Conservation (phyloP, 2,113 vertebrate species). For the Lethenteron camtschaticum region DNA sequence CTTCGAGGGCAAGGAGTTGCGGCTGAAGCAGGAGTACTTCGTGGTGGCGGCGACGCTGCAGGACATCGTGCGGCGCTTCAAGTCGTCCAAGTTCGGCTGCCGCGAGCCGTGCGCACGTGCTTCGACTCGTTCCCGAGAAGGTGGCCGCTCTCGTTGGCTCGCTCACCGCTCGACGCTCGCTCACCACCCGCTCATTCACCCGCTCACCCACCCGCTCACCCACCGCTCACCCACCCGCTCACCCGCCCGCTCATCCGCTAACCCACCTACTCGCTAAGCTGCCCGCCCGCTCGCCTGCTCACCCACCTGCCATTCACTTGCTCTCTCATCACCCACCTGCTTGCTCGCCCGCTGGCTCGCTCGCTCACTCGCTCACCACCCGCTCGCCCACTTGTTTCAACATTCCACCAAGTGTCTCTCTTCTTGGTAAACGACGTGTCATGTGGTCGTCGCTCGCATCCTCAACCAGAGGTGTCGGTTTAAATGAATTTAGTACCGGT, state of each 20-base stretch:
- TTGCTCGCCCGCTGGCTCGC: no score
- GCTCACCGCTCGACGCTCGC: not conserved
- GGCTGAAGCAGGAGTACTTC: constrained; percentile 63
- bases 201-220: not conserved
- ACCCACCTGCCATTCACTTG: no score
- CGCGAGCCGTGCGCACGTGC: constrained; percentile 40
- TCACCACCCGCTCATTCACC: not conserved
- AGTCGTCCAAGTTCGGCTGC: constrained; percentile 59
- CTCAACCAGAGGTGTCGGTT: no score
- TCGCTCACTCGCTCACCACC: no score
- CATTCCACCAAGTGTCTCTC: no score
- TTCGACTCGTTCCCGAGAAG: constrained; percentile 54
- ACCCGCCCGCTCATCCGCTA: not conserved
- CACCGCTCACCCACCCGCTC: not conserved
- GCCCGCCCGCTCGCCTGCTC: no score
- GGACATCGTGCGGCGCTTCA: constrained; percentile 55
- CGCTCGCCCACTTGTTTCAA: no score
- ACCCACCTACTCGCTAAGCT: no score
- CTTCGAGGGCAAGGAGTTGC: constrained; percentile 58
- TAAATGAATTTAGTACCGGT: no score
- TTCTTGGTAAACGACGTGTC: no score
- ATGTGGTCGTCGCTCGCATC: no score
- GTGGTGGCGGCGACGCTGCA: constrained; percentile 57
- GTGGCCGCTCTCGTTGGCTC: constrained; percentile 16
- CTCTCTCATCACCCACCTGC: no score